Evolutionary conservation across 1,140 invertebrate species (phyloP), one percentile per base, ranked within the genome.

Genomic region (Pseudachorutes palmiensis): DNA sequence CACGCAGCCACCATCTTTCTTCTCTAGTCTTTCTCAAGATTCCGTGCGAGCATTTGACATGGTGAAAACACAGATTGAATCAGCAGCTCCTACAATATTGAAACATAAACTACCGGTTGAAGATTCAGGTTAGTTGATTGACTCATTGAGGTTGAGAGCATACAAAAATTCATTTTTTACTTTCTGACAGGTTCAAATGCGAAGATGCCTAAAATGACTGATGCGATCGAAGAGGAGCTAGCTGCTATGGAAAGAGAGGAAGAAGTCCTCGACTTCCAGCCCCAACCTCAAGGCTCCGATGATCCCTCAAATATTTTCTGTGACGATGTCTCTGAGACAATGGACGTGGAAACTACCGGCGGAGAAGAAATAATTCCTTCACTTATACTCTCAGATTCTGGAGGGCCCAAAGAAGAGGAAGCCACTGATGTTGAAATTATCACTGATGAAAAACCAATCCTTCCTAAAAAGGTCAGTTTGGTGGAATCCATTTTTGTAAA

Each of bases 21-120:
- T 45, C 9, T 45, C 36, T 45, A 45, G 36, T 41, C 19, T 31
- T 22, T 32, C 3, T 41, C n/a, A 68, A 62, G 66, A 68, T 61
- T 67, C 68, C n/a, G 69, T 69, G 57, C 70, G 70, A 29, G 69
- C 71, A 24, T 74, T 74, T 69, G 72, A 74, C 49, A 60, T 68
- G 0, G 70, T 74, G 1, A 73, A 73, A 69, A 71, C 16, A 59
- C 69, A 71, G 69, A 65, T 48, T n/a, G 26, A 62, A 16, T 5
- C 19, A 19, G 5, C 51, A 5, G 14, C 5, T 16, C 51, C 51
- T 9, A 14, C 24, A 26, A 5, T 12, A 60, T 5, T 16, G 24
- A 60, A 60, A 14, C 58, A 30, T 32, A 51, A 66, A 5, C 55
- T 30, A 24, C 48, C 24, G 2, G 26, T 49, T 45, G 28, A 14